Percentiles rank a stretch among this genome's conserved stretches.
Evolutionary conservation across 1,140 invertebrate genomes (phyloP).

Genomic region (Argopecten irradians): DNA sequence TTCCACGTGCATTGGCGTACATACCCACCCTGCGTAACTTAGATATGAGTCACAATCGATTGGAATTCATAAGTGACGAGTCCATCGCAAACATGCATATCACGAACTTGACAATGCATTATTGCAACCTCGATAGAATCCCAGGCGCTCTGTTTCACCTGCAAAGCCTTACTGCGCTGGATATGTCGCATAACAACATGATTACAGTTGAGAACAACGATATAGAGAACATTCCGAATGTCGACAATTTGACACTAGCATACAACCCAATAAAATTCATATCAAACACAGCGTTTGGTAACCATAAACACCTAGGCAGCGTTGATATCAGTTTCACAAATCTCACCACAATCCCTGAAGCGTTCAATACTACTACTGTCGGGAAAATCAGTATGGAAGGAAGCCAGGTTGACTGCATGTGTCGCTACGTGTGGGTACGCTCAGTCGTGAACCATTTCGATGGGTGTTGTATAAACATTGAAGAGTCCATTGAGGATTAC

Average conservation of each 20-base stretch:
- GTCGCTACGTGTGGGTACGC: neutral
- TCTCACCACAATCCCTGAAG: conserved; percentile 35
- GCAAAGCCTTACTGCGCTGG: neutral
- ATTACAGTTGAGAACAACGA: conserved; percentile 42
- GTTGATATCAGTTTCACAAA: conserved; percentile 30
- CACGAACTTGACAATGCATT: conserved; percentile 12
- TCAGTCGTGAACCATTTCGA: neutral
- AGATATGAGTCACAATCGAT: conserved; percentile 35
- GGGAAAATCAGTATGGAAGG: neutral
- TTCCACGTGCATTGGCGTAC: conserved; percentile 46
- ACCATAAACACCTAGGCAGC: neutral
- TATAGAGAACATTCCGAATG: conserved; percentile 22
- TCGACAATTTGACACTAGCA: conserved; percentile 32
- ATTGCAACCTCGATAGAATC: conserved; percentile 42
- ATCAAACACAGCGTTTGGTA: conserved; percentile 31
- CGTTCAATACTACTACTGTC: conserved; percentile 1
- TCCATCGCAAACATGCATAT: conserved; percentile 16
- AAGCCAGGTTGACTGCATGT: conserved; percentile 47
- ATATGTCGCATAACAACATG: conserved; percentile 40
- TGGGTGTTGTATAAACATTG: conserved; percentile 46
- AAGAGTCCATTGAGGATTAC: conserved; percentile 29
- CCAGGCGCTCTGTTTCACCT: conserved; percentile 41
- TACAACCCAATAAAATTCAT: conserved; percentile 40
- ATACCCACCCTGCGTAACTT: conserved; percentile 19
- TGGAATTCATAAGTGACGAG: conserved; percentile 43